Base-by-base conservation (phyloP, 2,888 invertebrate genomes). In the Dryococelus australis region DNA sequence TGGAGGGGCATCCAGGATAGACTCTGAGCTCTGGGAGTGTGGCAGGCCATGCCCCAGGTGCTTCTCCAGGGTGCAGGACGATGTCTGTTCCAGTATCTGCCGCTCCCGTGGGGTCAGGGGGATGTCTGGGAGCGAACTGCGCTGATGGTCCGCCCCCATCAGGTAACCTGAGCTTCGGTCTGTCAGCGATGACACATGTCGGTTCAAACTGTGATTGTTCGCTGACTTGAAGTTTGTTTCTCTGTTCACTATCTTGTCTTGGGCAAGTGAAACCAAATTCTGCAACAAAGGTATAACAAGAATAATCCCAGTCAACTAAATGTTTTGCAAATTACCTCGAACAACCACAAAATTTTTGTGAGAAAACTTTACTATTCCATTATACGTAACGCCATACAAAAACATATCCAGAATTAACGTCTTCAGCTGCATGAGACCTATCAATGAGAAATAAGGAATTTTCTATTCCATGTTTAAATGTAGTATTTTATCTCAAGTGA, bases 1-100 rank as follows among this genome's bases (percentile, higher is more conserved):
- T 92, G 94, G 95, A 89, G 96, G 93, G 91, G 95, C 95, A 91
- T 94, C 93, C 85, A 97, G 93, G 90, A 97, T 96, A 79, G 97
- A 97, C 92, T 97, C 97, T 9, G 96, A 96, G 90, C 97, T 97
- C 91, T 97, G 97, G 86, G 97, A 97, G 95, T 96, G 89, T 96
- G 94, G 89, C 96, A 95, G 88, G 95, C 94, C 91, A 93, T 93
- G 89, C 92, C 92, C 90, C 92, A 92, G 90, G 85, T 88, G 91
- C 89, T 90, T 91, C 90, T 90, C 90, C 13, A 90, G 85, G 12
- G 89, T 89, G n/a, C 89, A 90, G 26, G 89, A 91, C 12, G 94
- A 93, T 13, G 94, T 94, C 90, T 94, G 93, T 89, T 95, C 95
- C 90, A 96, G 92, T 89, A 95, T 94, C 89, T 96, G 95, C 85